These are phyloP conservation scores for Anguilla rostrata DNA, from an alignment of 2,113 vertebrate species.

Conservation along the genomic window DNA sequence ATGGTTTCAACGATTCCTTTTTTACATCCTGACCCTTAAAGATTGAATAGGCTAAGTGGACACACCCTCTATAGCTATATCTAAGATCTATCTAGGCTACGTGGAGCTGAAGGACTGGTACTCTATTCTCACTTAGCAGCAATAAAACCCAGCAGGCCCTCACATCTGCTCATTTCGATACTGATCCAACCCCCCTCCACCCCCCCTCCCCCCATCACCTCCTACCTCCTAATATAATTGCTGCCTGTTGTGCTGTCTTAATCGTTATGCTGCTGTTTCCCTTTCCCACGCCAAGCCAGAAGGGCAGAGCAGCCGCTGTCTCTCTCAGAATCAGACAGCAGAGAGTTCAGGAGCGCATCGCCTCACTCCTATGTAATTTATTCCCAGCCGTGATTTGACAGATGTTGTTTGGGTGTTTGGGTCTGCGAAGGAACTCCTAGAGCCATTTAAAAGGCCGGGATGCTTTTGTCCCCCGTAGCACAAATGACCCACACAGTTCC, in stretches of 20 bases:
- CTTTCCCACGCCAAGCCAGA: not conserved
- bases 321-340: not conserved
- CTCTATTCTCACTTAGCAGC: too few relatives aligned
- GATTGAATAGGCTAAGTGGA: too few relatives aligned
- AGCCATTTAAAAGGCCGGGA: not conserved
- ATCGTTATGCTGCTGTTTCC: not conserved
- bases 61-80: too few relatives aligned
- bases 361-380: not conserved
- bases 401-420: constrained; percentile 1
- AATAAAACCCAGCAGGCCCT: too few relatives aligned
- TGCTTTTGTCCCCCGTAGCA: not conserved
- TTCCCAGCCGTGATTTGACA: not conserved
- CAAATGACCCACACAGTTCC: not conserved
- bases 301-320: not conserved
- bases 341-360: not conserved
- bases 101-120: too few relatives aligned
- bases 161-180: not conserved
- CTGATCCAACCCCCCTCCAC: not conserved
- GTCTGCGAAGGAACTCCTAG: not conserved
- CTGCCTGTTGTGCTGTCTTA: not conserved
- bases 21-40: too few relatives aligned
- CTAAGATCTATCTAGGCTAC: too few relatives aligned
- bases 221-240: not conserved
- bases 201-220: not conserved
- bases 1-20: too few relatives aligned